Conservation (phyloP, 2,113 vertebrate species). For the Ia io region DNA sequence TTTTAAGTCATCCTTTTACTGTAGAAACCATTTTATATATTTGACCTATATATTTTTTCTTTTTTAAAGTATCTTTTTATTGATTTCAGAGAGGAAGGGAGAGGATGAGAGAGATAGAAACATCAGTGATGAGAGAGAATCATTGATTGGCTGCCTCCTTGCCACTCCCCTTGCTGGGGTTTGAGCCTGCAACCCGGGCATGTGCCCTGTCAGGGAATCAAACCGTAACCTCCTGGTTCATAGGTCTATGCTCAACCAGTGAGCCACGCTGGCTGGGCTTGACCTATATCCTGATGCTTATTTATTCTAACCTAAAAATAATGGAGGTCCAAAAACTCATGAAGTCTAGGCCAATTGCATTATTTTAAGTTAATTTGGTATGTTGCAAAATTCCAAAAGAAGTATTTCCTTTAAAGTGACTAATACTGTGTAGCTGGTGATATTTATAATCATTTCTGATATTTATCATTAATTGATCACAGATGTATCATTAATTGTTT, state of each 20-base stretch:
- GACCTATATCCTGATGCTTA: neutral
- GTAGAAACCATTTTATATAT: neutral
- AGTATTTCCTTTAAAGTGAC: neutral
- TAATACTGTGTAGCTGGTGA: neutral
- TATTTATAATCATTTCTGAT: conserved; percentile 12
- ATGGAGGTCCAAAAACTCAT: neutral
- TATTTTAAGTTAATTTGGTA: neutral
- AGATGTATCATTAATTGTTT: neutral
- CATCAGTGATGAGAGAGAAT: no score
- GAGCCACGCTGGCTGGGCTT: no score
- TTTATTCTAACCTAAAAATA: neutral
- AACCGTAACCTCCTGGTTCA: no score
- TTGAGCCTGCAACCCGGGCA: no score
- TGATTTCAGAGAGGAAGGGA: no score
- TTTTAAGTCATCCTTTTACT: neutral
- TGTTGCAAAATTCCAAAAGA: neutral
- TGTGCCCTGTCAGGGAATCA: no score
- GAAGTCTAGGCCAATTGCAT: neutral
- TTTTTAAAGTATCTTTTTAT: no score
- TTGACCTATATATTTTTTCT: neutral
- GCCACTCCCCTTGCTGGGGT: no score
- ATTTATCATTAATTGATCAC: neutral
- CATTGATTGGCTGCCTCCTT: no score
- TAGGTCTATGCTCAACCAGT: no score
- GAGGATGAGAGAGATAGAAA: no score